Evolutionary conservation across 2,113 vertebrate genomes (phyloP).

Genomic region (Corvus hawaiiensis): DNA sequence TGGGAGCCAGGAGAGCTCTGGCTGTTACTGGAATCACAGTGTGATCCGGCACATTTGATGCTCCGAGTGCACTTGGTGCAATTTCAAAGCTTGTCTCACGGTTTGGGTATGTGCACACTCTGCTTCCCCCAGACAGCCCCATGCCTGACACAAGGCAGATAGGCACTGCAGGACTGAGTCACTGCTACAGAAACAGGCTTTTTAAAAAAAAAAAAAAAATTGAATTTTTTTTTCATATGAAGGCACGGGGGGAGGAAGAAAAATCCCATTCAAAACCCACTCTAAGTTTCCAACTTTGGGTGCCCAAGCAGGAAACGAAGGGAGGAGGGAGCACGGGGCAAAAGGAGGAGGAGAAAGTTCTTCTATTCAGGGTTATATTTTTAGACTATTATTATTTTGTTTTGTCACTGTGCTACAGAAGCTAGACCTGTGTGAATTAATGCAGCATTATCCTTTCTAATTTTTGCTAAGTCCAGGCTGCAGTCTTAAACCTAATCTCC

Average conservation of each 20-base stretch:
- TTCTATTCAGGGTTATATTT: constrained; percentile 34
- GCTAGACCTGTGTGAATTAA: neutral
- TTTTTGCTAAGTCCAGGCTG: neutral
- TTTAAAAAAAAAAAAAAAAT: neutral
- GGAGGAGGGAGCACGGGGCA: neutral
- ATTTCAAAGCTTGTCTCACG: constrained; percentile 65
- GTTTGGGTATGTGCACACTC: constrained; percentile 59
- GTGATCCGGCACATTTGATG: neutral
- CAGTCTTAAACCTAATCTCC: constrained; percentile 36
- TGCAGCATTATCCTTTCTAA: constrained; percentile 34
- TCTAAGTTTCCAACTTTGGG: constrained; percentile 1
- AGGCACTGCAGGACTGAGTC: constrained; percentile 53
- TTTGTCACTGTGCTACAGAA: neutral
- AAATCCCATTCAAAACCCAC: neutral
- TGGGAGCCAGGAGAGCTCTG: neutral
- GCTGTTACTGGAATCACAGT: neutral
- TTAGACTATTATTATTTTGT: neutral
- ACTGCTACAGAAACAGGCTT: constrained; percentile 35
- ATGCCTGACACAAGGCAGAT: constrained; percentile 58
- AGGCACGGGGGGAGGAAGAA: neutral
- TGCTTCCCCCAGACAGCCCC: constrained; percentile 63
- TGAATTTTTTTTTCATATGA: neutral
- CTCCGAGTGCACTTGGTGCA: constrained; percentile 34
- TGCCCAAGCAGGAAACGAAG: constrained; percentile 15
- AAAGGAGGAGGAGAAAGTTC: neutral